Conservation (phyloP, 2,113 vertebrate genomes). For the Chlamydotis undulata region DNA sequence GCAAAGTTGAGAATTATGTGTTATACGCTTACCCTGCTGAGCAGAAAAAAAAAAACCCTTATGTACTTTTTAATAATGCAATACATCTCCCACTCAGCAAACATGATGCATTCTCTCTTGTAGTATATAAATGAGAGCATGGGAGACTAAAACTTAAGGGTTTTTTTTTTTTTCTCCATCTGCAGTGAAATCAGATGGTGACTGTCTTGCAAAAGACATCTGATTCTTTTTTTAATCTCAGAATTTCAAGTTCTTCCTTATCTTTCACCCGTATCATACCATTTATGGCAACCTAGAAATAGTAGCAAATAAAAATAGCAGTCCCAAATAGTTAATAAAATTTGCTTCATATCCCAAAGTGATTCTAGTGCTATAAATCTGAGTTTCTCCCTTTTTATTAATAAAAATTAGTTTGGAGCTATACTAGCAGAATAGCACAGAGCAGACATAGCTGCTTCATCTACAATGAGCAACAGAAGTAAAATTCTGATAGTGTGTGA, state of each 20-base stretch:
- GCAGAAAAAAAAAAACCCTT: not conserved
- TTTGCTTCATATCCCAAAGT: not conserved
- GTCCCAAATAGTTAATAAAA: not conserved
- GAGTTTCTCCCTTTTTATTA: not conserved
- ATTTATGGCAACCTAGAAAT: not conserved
- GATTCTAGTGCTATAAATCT: not conserved
- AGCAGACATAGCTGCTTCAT: not conserved
- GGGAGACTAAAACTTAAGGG: not conserved
- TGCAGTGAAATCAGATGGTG: not conserved
- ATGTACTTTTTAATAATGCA: conserved; percentile 9
- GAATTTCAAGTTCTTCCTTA: not conserved
- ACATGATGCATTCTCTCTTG: not conserved
- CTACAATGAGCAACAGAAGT: not conserved
- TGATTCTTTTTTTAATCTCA: not conserved
- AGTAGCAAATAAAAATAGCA: not conserved
- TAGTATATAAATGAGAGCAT: not conserved
- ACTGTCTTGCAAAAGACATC: not conserved
- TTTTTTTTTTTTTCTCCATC: not conserved
- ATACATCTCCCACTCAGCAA: not conserved
- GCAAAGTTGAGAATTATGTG: not conserved
- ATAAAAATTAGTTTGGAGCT: not conserved
- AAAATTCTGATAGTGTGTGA: not conserved
- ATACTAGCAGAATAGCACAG: not conserved
- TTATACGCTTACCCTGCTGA: not conserved
- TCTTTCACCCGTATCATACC: not conserved